These are phyloP conservation scores for Neotoma lepida DNA, from an alignment of 2,113 vertebrate genomes.

Conservation along the genomic window DNA sequence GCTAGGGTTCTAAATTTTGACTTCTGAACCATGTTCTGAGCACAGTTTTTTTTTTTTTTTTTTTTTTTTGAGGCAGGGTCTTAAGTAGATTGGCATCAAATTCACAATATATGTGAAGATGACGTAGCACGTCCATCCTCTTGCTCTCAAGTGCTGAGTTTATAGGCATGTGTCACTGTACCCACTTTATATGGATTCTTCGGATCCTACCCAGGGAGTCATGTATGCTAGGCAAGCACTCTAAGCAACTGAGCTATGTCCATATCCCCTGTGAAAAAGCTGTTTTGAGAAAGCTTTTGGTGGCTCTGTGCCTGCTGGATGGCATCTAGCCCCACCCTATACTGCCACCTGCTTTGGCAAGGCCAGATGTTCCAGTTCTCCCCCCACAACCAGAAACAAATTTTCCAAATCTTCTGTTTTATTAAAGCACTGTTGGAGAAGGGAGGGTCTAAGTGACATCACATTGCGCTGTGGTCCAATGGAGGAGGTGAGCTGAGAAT, in stretches of 20 bases:
- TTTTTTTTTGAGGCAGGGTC: not conserved
- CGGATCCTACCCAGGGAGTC: not conserved
- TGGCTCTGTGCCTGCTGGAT: not conserved
- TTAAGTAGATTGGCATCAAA: not conserved
- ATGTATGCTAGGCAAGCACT: not conserved
- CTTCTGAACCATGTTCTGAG: not conserved
- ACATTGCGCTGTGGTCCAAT: not conserved
- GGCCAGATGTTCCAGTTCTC: not conserved
- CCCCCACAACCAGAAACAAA: not conserved
- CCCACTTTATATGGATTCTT: not conserved
- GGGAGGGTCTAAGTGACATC: not conserved
- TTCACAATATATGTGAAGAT: not conserved
- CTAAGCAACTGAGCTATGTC: not conserved
- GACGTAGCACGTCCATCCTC: not conserved
- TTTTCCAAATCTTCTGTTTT: constrained; percentile 33
- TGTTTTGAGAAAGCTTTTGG: not conserved
- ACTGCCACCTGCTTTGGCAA: not conserved
- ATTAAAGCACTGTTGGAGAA: not conserved
- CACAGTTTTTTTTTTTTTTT: not conserved
- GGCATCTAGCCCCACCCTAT: not conserved
- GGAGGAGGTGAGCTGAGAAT: not conserved
- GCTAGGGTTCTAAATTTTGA: not conserved
- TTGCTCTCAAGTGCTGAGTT: not conserved
- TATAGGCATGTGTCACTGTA: not conserved
- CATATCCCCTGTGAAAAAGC: too few species aligned